Evolutionary conservation across 2,797 vertebrate species (phyloP).

Genomic region (Falco concolor): DNA sequence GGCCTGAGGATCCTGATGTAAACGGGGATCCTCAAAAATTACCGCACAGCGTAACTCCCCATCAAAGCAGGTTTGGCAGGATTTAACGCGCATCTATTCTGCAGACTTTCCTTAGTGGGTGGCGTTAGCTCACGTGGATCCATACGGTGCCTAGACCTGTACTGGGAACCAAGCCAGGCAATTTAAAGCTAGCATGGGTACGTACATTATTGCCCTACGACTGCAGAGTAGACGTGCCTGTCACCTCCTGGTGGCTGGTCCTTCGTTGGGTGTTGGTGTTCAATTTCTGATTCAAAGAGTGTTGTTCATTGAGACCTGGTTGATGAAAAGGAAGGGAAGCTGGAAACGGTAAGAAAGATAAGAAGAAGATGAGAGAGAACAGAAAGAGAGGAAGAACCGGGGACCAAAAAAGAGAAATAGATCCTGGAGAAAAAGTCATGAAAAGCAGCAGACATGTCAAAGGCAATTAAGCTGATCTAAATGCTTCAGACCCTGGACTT

Average conservation of each 20-base stretch:
- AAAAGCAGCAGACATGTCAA: background rate
- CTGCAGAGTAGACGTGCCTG: background rate
- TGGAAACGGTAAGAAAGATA: background rate
- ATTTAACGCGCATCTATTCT: fast-evolving
- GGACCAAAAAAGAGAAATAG: background rate
- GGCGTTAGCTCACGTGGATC: background rate
- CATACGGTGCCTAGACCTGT: background rate
- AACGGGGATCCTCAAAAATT: background rate
- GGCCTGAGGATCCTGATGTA: background rate
- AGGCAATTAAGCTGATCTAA: background rate
- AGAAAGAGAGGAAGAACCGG: background rate
- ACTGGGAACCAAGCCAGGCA: background rate
- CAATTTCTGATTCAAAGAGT: background rate
- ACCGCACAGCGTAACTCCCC: fast-evolving
- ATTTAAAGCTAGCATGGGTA: background rate
- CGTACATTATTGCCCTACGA: background rate
- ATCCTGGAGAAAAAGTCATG: background rate
- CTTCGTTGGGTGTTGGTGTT: background rate
- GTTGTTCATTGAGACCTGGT: background rate
- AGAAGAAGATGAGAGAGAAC: background rate
- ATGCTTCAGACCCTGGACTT: background rate
- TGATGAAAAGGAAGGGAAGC: background rate
- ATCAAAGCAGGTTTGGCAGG: background rate
- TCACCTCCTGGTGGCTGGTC: background rate
- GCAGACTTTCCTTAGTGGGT: background rate